Evolutionary conservation across 1,140 invertebrate species (phyloP), one percentile per base, ranked within the genome.

Genomic region (Papilio aristodemus): DNA sequence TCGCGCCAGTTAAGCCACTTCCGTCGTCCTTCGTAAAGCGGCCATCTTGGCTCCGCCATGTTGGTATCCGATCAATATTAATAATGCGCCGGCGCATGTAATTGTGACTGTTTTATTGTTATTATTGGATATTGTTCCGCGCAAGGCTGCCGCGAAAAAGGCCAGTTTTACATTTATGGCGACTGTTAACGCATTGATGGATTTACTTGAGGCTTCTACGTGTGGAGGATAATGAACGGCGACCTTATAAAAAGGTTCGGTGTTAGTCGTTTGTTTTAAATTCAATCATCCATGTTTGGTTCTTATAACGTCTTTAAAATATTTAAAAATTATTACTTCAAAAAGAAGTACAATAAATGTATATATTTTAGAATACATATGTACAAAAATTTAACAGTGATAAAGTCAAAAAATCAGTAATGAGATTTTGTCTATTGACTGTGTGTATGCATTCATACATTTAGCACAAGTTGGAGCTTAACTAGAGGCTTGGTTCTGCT

Each of bases 121-220:
- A 86, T 87, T 89, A 89, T 87, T 85, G 85, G 80, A 87, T 86
- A 86, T 87, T 89, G 85, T 89, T 83, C 77, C 77, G 63, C 41
- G 71, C 81, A 87, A 84, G 85, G 83, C 75, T 80, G 75, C 41
- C 60, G 69, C 80, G 67, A 81, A 86, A 84, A 86, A 79, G 84
- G 85, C 71, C 41, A 71, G 81, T 71, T 77, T 72, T 60, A 75
- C 77, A 71, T 77, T 77, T 81, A 84, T 77, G 78, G 80, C 14
- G 54, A 63, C 67, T 69, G 72, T 74, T 74, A 71, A 72, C 69
- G 68, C 69, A 59, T 74, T 76, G 74, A 79, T 71, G 74, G 72
- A 75, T 72, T 80, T 80, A 74, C 74, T 73, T 73, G 67, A 70
- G 68, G 67, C 22, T 67, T 32, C 43, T 72, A 79, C 77, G 78